Percentiles rank a stretch among this genome's conserved stretches.
These are phyloP conservation scores for Nowickia ferox DNA, from an alignment of 2,888 invertebrate species.

Conservation along the genomic window DNA sequence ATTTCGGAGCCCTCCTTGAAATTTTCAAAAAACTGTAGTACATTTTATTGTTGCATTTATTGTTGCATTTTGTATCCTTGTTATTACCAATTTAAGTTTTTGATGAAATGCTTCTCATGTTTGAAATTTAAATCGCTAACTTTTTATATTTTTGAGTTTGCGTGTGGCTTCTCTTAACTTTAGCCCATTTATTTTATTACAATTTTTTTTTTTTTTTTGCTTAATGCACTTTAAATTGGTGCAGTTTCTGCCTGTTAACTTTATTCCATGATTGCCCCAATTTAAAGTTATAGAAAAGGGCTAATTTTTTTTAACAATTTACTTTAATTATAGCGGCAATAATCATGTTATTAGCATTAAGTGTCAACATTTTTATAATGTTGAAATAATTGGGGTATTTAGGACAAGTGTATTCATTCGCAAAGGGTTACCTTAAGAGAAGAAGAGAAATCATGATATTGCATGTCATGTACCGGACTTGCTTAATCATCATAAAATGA, in stretches of 20 bases:
- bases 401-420: not conserved
- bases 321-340: constrained; percentile 43
- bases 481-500: constrained; percentile 24
- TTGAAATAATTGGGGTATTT: constrained; percentile 53
- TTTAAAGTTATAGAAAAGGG: not conserved
- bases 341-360: constrained; percentile 46
- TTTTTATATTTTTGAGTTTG: constrained; percentile 43
- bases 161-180: constrained; percentile 60
- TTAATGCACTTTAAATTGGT: not conserved
- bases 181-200: constrained; percentile 11
- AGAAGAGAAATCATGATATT: not conserved
- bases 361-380: constrained; percentile 65
- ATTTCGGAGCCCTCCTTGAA: constrained; percentile 66
- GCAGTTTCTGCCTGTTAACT: not conserved
- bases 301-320: constrained; percentile 29
- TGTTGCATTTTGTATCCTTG: constrained; percentile 44
- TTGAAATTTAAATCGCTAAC: constrained; percentile 24
- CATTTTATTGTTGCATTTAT: not conserved
- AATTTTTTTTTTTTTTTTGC: not conserved
- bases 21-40: constrained; percentile 30
- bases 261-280: constrained; percentile 26
- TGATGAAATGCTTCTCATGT: constrained; percentile 48
- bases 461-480: constrained; percentile 5
- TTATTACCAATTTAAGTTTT: constrained; percentile 26
- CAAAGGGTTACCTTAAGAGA: not conserved